These are phyloP conservation scores for Yponomeuta evonymella DNA, from an alignment of 2,888 invertebrate genomes.

Conservation along the genomic window DNA sequence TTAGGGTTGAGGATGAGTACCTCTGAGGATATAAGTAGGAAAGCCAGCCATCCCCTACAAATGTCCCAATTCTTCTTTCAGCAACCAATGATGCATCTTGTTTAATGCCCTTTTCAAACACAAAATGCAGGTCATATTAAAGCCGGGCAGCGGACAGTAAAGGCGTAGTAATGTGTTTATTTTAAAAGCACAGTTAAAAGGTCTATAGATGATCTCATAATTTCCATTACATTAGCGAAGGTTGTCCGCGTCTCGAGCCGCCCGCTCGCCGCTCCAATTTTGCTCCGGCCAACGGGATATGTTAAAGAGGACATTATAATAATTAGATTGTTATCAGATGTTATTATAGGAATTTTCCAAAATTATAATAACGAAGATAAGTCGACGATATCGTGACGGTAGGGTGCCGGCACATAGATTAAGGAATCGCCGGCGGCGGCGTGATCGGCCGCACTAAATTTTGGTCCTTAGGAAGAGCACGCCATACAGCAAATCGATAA, in stretches of 20 bases:
- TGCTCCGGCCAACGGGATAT: slow-evolving; percentile 61
- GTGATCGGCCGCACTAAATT: slow-evolving; percentile 64
- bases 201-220: slow-evolving; percentile 64
- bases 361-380: slow-evolving; percentile 71
- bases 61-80: slow-evolving; percentile 19
- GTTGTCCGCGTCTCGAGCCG: slow-evolving; percentile 51
- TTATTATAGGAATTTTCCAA: slow-evolving; percentile 73
- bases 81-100: slow-evolving; percentile 34
- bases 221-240: slow-evolving; percentile 64
- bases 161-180: slow-evolving; percentile 59
- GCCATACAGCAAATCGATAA: slow-evolving; percentile 70
- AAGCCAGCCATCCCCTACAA: background rate
- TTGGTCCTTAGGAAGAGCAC: slow-evolving; percentile 67
- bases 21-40: background rate
- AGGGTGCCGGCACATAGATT: slow-evolving; percentile 56
- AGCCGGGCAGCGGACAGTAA: slow-evolving; percentile 32
- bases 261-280: slow-evolving; percentile 56
- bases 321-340: slow-evolving; percentile 74
- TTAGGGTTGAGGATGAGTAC: background rate
- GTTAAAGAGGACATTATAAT: slow-evolving; percentile 75
- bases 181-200: slow-evolving; percentile 65
- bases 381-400: slow-evolving; percentile 69
- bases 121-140: slow-evolving; percentile 35
- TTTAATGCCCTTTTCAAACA: slow-evolving; percentile 34
- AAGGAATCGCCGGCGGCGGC: slow-evolving; percentile 57